Evolutionary conservation across 2,888 invertebrate species (phyloP).

Genomic region (Hedychridium roseum): DNA sequence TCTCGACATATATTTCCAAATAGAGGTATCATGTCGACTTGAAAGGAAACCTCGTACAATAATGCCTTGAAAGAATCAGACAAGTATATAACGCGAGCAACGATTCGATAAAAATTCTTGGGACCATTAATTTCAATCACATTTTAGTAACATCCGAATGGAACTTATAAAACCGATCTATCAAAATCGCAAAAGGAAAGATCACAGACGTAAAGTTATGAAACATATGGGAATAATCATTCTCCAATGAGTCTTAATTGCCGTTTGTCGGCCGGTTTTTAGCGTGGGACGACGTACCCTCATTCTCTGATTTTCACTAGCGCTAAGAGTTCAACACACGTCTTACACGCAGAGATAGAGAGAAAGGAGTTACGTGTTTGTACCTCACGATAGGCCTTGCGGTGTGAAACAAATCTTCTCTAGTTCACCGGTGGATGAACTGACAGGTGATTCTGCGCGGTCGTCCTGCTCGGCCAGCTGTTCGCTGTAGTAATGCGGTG

Average conservation of each 20-base stretch:
- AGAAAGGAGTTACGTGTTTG: conserved; percentile 39
- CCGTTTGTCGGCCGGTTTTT: no score
- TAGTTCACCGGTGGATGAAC: conserved; percentile 63
- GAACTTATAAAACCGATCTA: conserved; percentile 18
- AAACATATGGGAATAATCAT: conserved; percentile 4
- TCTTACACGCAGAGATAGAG: conserved; percentile 17
- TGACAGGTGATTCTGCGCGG: conserved; percentile 61
- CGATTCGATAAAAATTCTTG: no score
- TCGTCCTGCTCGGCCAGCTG: conserved; percentile 73
- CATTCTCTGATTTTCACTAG: conserved; percentile 1
- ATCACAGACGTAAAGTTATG: conserved; percentile 22
- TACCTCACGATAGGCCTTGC: conserved; percentile 64
- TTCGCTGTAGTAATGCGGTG: conserved; percentile 85
- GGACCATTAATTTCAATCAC: no score
- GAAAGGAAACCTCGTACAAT: no score
- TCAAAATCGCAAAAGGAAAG: conserved; percentile 18
- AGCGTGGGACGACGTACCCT: no score
- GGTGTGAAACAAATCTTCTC: conserved; percentile 64
- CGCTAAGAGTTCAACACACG: conserved; percentile 20
- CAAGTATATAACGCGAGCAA: no score
- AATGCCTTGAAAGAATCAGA: no score
- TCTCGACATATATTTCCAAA: no score
- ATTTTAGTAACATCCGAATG: no score
- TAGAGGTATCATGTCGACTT: no score
- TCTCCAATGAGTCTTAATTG: no score